phyloP scores from a whole-genome alignment of 2,113 vertebrate genomes.

The Chlamydotis undulata region DNA sequence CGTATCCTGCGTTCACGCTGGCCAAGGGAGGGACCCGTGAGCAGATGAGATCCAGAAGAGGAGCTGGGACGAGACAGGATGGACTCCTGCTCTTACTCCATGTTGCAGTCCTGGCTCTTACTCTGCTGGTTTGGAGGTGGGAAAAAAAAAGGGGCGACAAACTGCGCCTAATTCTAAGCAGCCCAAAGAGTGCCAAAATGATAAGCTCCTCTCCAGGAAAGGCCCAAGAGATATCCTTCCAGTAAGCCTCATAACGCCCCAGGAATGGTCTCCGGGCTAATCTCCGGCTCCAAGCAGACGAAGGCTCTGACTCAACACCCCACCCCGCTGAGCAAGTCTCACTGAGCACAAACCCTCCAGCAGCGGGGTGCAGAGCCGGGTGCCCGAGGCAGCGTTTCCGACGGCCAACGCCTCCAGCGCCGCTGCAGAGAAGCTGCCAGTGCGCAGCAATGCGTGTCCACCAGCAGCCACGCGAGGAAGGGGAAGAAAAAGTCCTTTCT shows the following conservation, averaged over 20 bases:
- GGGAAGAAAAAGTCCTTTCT: background rate
- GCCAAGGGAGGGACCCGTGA: background rate
- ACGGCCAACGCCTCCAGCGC: background rate
- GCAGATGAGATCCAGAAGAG: background rate
- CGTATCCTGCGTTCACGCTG: accelerated
- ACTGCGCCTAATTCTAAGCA: background rate
- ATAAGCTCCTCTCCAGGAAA: background rate
- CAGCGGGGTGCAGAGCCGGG: background rate
- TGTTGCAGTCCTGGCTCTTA: accelerated
- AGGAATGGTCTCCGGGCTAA: background rate
- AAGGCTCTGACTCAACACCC: constrained; percentile 29
- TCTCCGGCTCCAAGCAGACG: background rate
- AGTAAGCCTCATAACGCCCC: background rate
- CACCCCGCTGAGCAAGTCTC: background rate
- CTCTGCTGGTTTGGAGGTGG: background rate
- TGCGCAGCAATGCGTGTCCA: accelerated
- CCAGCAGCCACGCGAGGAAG: background rate
- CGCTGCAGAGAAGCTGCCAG: background rate
- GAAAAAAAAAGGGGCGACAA: background rate
- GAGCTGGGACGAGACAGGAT: background rate
- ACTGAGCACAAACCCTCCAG: background rate
- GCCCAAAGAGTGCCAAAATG: background rate
- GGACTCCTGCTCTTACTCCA: background rate
- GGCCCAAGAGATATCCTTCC: background rate
- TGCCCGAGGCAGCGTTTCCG: background rate